Evolutionary conservation across 2,888 invertebrate genomes (phyloP).

Genomic region (Marasmarcha lunaedactyla): DNA sequence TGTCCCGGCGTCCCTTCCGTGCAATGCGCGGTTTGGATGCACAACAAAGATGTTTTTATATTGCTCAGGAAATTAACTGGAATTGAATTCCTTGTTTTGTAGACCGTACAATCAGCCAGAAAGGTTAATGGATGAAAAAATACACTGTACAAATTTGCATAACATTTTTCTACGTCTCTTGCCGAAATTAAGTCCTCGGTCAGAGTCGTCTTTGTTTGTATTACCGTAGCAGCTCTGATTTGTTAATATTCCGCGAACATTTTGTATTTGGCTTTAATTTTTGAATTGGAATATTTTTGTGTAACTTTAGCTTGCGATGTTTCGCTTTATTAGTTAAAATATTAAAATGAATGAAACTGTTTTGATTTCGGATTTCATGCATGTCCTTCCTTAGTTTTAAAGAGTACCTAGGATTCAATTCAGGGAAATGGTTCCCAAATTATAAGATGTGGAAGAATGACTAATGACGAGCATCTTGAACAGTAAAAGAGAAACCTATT

Average conservation of each 20-base stretch:
- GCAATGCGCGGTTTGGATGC: slow-evolving; percentile 5
- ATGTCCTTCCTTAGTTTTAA: no score
- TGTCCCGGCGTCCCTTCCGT: slow-evolving; percentile 45
- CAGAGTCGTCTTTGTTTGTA: slow-evolving; percentile 58
- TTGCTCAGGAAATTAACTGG: no score
- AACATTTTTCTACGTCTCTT: slow-evolving; percentile 57
- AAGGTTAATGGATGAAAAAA: slow-evolving; percentile 67
- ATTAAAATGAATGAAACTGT: no score
- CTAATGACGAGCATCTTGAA: no score
- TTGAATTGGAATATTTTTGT: background rate
- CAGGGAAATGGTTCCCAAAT: no score
- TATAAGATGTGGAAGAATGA: no score
- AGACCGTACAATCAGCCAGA: slow-evolving; percentile 31
- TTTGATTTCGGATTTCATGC: no score
- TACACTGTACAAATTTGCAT: slow-evolving; percentile 68
- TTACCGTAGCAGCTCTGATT: slow-evolving; percentile 43
- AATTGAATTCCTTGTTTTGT: slow-evolving; percentile 8
- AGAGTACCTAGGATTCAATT: no score
- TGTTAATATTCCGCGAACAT: slow-evolving; percentile 12
- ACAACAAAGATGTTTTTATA: background rate
- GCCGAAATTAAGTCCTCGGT: slow-evolving; percentile 55
- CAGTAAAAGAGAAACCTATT: no score
- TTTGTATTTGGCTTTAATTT: background rate
- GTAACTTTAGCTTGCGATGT: no score
- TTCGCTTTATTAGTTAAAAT: background rate